Base-by-base conservation (phyloP, 2,797 vertebrate species). In the Myotis pilosus region DNA sequence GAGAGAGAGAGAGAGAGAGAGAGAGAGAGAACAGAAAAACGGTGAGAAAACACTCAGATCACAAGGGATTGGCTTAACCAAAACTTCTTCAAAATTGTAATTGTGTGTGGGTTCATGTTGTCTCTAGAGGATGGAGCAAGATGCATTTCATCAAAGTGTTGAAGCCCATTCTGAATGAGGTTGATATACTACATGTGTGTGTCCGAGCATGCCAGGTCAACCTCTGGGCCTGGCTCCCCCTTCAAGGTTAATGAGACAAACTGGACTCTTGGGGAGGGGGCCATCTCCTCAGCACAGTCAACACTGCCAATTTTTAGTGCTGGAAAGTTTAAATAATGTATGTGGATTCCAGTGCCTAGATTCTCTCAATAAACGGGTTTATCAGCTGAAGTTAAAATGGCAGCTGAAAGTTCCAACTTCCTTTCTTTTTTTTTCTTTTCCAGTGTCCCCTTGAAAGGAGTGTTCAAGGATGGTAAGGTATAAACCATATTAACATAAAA, bases 121-220 rank as follows among this genome's bases (percentile, higher is more conserved):
- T 94, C 82, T 92, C 79, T 62, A 25, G 53, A 95, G 92, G 72
- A 93, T n/a, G 44, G 0, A 66, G 15, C 30, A 87, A 87, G 64
- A 93, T 85, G 0, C 51, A 95, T 95, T 95, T 95, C 72, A 94
- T 94, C 30, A 28, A 72, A 38, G 55, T 87, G 62, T 62, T 91
- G 78, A 82, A 95, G 75, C 68, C 66, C 69, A 10, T 62, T 96
- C 87, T 74, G 92, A 96, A 92, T 64, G 88, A 94, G 89, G 55
- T 16, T 55, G 49, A 90, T 60, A 74, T 0, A 30, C 93, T 91
- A 57, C 91, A 86, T 87, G 75, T 57, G 89, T 60, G 94, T 87
- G 79, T 80, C 89, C 11, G 44, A 92, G 91, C 44, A 33, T 11
- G 55, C 78, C 71, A 62, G 47, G 82, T 74, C 76, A 1, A 9